Evolutionary conservation across 2,888 invertebrate genomes (phyloP).

Genomic region (Synergus japonicus): DNA sequence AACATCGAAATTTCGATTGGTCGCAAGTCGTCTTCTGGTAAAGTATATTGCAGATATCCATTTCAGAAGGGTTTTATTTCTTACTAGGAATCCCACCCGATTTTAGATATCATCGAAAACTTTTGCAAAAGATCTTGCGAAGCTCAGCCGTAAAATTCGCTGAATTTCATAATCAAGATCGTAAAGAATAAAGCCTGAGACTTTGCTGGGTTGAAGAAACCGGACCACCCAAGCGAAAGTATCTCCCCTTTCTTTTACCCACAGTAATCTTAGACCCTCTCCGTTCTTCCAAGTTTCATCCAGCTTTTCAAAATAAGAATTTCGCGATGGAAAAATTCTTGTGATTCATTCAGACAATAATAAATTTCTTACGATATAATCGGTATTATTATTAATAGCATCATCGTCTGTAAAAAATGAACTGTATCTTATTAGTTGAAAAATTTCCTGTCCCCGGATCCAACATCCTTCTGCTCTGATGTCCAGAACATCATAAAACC

Average conservation of each 20-base stretch:
- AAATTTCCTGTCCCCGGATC: too few relatives aligned
- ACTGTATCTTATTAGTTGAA: neutral
- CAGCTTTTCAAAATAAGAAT: conserved; percentile 9
- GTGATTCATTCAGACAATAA: neutral
- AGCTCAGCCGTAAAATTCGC: conserved; percentile 13
- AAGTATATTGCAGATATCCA: neutral
- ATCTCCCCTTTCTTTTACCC: conserved; percentile 27
- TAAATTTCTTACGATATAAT: neutral
- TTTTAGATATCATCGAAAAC: conserved; percentile 25
- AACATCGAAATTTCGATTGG: neutral
- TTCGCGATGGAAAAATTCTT: neutral
- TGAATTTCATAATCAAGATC: conserved; percentile 42
- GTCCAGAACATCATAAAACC: too few relatives aligned
- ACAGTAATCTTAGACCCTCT: conserved; percentile 11
- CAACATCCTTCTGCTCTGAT: too few relatives aligned
- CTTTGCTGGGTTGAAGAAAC: conserved; percentile 24
- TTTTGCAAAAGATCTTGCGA: conserved; percentile 18
- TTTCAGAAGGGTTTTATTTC: neutral
- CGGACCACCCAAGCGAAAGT: conserved; percentile 36
- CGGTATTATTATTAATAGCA: neutral
- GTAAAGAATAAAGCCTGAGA: conserved; percentile 26
- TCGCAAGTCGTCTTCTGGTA: neutral
- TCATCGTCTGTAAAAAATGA: neutral
- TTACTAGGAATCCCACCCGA: neutral
- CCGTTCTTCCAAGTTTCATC: neutral